phyloP scores from a whole-genome alignment of 2,797 vertebrate genomes.

The Sebastes hubbsi region DNA sequence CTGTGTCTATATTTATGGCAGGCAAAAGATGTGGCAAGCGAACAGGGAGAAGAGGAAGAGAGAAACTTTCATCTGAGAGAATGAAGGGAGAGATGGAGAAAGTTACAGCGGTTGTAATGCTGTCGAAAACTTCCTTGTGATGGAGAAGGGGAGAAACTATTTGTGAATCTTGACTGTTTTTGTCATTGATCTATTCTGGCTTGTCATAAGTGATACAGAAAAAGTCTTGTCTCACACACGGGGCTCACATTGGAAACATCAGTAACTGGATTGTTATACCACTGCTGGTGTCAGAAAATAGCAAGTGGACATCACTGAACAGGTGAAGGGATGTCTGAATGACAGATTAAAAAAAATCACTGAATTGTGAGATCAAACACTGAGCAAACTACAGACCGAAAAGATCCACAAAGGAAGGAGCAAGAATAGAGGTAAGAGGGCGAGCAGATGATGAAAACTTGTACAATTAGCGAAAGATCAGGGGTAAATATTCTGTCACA shows the following conservation, averaged over 20 bases:
- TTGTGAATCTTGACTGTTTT: constrained; percentile 42
- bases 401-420: neutral
- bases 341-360: constrained; percentile 1
- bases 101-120: constrained; percentile 26
- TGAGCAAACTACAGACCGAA: constrained; percentile 13
- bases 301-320: constrained; percentile 3
- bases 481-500: constrained; percentile 15
- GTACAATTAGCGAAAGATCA: constrained; percentile 40
- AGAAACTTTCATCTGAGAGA: constrained; percentile 43
- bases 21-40: constrained; percentile 33
- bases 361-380: neutral
- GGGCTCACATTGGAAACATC: neutral
- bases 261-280: neutral
- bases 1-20: constrained; percentile 52
- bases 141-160: constrained; percentile 36
- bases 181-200: constrained; percentile 50
- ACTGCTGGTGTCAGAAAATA: neutral
- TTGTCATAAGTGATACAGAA: constrained; percentile 21
- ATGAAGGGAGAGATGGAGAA: constrained; percentile 17
- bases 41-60: constrained; percentile 20
- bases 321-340: neutral
- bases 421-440: neutral
- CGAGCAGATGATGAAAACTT: neutral
- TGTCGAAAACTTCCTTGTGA: constrained; percentile 38
- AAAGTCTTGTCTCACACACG: constrained; percentile 23